Evolutionary conservation across 2,888 invertebrate genomes (phyloP).

Genomic region (Meteorus cinctellus): DNA sequence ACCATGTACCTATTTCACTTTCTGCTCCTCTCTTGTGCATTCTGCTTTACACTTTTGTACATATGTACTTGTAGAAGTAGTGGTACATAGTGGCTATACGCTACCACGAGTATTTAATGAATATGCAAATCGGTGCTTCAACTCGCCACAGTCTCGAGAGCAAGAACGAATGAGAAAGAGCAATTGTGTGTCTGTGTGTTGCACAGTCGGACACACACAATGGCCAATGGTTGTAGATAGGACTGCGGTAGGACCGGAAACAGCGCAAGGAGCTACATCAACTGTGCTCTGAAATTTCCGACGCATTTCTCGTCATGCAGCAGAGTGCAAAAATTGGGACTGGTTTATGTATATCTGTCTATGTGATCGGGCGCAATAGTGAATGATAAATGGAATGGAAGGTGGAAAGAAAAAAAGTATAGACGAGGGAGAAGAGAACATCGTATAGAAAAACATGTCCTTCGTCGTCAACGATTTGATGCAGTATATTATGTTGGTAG

Average conservation of each 20-base stretch:
- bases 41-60: constrained; percentile 29
- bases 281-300: constrained; percentile 47
- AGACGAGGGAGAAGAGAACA: background rate
- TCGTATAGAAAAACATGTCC: constrained; percentile 28
- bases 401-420: background rate
- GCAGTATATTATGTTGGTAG: constrained; percentile 48
- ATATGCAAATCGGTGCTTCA: constrained; percentile 67
- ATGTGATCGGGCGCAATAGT: background rate
- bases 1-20: background rate
- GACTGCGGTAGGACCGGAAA: constrained; percentile 46
- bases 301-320: constrained; percentile 24
- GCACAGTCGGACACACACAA: background rate
- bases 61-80: constrained; percentile 31
- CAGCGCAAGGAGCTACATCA: constrained; percentile 45
- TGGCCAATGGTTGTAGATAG: constrained; percentile 23
- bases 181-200: constrained; percentile 30
- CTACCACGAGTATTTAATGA: constrained; percentile 65
- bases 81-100: constrained; percentile 38
- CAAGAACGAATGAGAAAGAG: constrained; percentile 39
- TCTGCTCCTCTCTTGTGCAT: constrained; percentile 25
- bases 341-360: background rate
- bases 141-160: constrained; percentile 58
- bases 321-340: constrained; percentile 35
- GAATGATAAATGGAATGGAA: background rate
- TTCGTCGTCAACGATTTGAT: constrained; percentile 43